A percentile compares a stretch with the other conserved stretches of the same genome.
phyloP scores from a whole-genome alignment of 2,797 vertebrate genomes.

The Lithobates sylvaticus region DNA sequence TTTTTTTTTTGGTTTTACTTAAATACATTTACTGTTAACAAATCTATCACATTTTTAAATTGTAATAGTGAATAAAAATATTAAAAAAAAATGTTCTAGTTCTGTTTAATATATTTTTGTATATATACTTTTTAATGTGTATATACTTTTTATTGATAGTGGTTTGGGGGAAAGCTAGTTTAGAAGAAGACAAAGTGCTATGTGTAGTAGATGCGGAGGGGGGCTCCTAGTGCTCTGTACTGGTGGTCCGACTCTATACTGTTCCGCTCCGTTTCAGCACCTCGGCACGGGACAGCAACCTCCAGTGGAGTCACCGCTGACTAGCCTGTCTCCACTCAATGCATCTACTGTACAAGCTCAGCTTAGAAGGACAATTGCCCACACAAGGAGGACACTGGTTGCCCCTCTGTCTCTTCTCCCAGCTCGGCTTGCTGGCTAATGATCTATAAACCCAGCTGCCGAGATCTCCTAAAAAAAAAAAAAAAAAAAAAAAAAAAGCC shows the following conservation, averaged over 20 bases:
- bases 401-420: neutral
- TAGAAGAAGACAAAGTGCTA: neutral
- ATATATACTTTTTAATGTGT: no score
- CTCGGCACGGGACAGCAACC: conserved; percentile 64
- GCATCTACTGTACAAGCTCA: neutral
- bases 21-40: no score
- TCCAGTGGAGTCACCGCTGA: conserved; percentile 35
- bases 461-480: neutral
- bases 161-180: neutral
- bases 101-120: no score
- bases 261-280: conserved; percentile 63
- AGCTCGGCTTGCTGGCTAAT: conserved; percentile 3
- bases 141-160: no score
- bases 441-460: conserved; percentile 1
- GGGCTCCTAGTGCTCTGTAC: no score
- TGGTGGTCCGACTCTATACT: no score
- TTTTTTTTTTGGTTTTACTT: no score
- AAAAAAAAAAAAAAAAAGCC: neutral
- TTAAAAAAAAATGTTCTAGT: no score
- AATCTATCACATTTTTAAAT: no score
- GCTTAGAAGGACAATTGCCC: neutral
- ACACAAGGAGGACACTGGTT: neutral
- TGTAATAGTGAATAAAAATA: no score
- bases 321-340: neutral
- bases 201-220: neutral